Base-by-base conservation (phyloP, 2,888 invertebrate genomes). In the Drosophila rubida region DNA sequence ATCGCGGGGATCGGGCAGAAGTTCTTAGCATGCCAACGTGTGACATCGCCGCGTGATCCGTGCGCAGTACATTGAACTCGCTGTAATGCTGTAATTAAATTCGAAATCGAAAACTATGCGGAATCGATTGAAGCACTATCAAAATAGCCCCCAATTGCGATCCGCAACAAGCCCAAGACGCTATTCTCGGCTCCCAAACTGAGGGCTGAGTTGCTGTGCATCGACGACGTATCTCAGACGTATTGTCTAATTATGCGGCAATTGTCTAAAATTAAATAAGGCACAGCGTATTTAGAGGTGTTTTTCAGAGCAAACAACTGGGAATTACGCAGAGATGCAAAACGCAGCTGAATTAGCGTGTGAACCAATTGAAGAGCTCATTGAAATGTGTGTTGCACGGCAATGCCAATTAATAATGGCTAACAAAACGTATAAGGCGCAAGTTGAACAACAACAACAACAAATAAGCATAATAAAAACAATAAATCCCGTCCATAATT, bases 91-190 rank as follows among this genome's bases (percentile, higher is more conserved):
- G 49, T 39, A 74, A 65, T 71, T 71, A 59, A 79, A 84, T 82
- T 70, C 72, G 87, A 42, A 53, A 41, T 53, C 48, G 32, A 89
- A 88, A 89, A 85, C 84, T 83, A 91, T 91, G 90, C 90, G 90
- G 90, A 91, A 90, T 90, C 78, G 78, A 87, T 84, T 86, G 75
- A 60, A 68, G 55, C 46, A 59, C 32, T 32, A 67, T 86, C 85
- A 86, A 69, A 68, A 69, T 57, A 68, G 61, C 42, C 42, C 42
- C 32, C 58, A 50, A 74, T 51, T 51, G 30, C 30, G 2, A 30
- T 30, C 11, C 11, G 2, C 54, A 62, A 69, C 77, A n/a, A n/a
- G 72, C 83, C 23, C 51, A 35, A 30, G 57, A 23, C 42, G 76
- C 81, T 81, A 80, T 86, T 86, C 66, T 58, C 71, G 66, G 65